phyloP scores from a whole-genome alignment of 2,797 vertebrate genomes.

The Telmatherina bonti region DNA sequence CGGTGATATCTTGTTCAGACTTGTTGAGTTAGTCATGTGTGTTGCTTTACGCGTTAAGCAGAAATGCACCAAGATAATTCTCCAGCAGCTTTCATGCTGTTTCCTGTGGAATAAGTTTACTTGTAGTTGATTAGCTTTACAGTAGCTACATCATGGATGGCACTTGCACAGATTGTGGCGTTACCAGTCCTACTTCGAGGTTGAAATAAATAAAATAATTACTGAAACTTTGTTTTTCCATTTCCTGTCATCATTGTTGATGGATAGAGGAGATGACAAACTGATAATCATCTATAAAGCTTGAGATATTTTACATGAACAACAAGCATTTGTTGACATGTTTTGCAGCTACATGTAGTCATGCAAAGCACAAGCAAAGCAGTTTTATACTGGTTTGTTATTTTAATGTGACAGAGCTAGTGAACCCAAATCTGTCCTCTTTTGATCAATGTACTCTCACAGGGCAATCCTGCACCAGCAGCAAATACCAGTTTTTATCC shows the following conservation, averaged over 20 bases:
- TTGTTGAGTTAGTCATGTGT: slow-evolving; percentile 23
- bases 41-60: slow-evolving; percentile 48
- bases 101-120: slow-evolving; percentile 25
- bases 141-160: slow-evolving; percentile 17
- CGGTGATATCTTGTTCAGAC: slow-evolving; percentile 36
- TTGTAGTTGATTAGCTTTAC: slow-evolving; percentile 16
- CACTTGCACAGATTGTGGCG: slow-evolving; percentile 12
- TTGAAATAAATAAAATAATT: neutral
- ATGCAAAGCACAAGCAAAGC: slow-evolving; percentile 10
- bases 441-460: slow-evolving; percentile 64
- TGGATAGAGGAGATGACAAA: neutral
- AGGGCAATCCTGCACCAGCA: slow-evolving; percentile 42
- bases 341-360: slow-evolving; percentile 1
- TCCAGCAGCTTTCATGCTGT: slow-evolving; percentile 41
- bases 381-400: slow-evolving; percentile 15
- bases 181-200: neutral
- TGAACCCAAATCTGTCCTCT: slow-evolving; percentile 60
- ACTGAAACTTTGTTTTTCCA: slow-evolving; percentile 10
- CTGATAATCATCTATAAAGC: neutral
- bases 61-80: slow-evolving; percentile 13
- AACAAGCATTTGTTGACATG: neutral
- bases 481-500: slow-evolving; percentile 44
- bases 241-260: neutral
- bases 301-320: neutral
- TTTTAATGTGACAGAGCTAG: slow-evolving; percentile 16